Evolutionary conservation across 1,140 invertebrate genomes (phyloP).

Genomic region (Macrobrachium rosenbergii): DNA sequence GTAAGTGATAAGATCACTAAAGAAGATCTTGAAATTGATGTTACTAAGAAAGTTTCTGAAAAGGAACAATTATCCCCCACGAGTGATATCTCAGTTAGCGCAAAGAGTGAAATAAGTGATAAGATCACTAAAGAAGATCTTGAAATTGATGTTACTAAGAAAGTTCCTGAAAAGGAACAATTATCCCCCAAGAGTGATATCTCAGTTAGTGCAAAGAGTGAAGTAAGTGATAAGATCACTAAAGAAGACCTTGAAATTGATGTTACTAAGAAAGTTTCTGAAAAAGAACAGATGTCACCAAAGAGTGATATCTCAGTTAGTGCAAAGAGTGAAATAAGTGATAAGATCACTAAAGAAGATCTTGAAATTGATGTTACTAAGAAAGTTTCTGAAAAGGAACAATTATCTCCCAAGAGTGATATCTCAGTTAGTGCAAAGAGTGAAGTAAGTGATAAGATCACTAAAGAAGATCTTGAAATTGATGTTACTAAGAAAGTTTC

Average conservation of each 20-base stretch:
- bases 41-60: too few species aligned
- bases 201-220: constrained; percentile 43
- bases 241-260: constrained; percentile 9
- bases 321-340: constrained; percentile 34
- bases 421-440: constrained; percentile 50
- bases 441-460: constrained; percentile 29
- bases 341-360: background rate
- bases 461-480: background rate
- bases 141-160: constrained; percentile 21
- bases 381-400: constrained; percentile 35
- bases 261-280: constrained; percentile 2
- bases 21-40: too few species aligned
- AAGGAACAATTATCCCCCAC: too few species aligned
- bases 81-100: too few species aligned
- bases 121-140: background rate
- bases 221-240: constrained; percentile 4
- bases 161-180: constrained; percentile 18
- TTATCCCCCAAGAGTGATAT: constrained; percentile 45
- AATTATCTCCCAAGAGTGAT: constrained; percentile 53
- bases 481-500: constrained; percentile 9
- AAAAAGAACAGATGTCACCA: constrained; percentile 24
- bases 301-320: constrained; percentile 44
- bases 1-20: too few species aligned
- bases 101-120: too few species aligned
- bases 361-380: constrained; percentile 1